Base-by-base conservation (phyloP, 2,888 invertebrate species). In the Furcula furcula region DNA sequence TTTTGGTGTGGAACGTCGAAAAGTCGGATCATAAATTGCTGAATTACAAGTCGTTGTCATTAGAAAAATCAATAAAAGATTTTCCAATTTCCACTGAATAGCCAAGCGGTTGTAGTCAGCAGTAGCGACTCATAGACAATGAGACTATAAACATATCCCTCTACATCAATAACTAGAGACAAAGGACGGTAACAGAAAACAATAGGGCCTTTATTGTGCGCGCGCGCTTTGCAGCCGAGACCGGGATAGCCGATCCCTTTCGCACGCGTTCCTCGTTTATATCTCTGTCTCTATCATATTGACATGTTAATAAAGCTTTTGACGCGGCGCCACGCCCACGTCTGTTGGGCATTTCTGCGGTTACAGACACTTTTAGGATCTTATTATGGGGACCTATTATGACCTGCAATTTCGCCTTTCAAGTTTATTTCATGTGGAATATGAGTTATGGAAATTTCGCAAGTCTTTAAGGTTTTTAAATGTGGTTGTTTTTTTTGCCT, bases 301-400 rank as follows among this genome's bases (percentile, higher is more conserved):
- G 80, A 80, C 80, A 79, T 72, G 79, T 76, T 78, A 74, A 76
- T 79, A 76, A 65, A 70, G 58, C 55, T 55, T 64, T 65, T 69
- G 57, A 60, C 49, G 58, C 22, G 38, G 42, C 40, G 65, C 70
- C 49, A 60, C 76, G 75, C 79, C 79, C 69, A 50, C 59, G 42
- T 61, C 36, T 45, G 46, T 46, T 33, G 47, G 40, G 54, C 43
- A 49, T 44, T 53, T 46, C 51, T 50, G 46, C 39, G 51, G 40
- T 41, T 39, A 29, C 49, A 31, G 44, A 45, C 54, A 40, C 48
- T 46, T 58, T 37, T 44, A 47, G 36, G 39, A 47, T 31, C 46
- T 48, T 49, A 56, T 62, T 56, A 58, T 46, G 37, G 49, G 9
- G 14, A 14, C 27, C 21, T 30, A 16, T 18, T 27, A 19, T 27